phyloP scores from a whole-genome alignment of 2,888 invertebrate genomes.

The Steinernema scapterisci region DNA sequence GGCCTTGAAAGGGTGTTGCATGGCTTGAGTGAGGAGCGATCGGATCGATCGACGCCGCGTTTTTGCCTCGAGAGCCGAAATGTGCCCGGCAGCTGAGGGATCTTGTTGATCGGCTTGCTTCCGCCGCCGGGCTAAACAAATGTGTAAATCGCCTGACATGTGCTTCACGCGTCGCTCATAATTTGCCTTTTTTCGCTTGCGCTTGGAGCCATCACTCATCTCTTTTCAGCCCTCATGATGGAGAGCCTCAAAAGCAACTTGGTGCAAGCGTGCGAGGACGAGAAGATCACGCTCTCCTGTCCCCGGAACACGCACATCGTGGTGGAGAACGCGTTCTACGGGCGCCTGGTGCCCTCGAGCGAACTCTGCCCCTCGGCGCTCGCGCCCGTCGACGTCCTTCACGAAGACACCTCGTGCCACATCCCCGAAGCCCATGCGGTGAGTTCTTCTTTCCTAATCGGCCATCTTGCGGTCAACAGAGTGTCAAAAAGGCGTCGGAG shows the following conservation, averaged over 20 bases:
- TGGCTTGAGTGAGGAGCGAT: neutral
- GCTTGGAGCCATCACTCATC: neutral
- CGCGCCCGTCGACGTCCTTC: slow-evolving; percentile 35
- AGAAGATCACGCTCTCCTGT: slow-evolving; percentile 83
- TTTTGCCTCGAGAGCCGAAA: no score
- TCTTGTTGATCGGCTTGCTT: neutral
- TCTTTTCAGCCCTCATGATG: slow-evolving; percentile 80
- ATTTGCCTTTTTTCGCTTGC: neutral
- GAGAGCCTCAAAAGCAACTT: slow-evolving; percentile 89
- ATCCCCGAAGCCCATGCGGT: slow-evolving; percentile 64
- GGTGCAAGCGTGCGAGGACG: slow-evolving; percentile 88
- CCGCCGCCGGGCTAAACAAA: slow-evolving; percentile 10
- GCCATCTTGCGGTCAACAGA: slow-evolving; percentile 34
- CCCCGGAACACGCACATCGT: slow-evolving; percentile 85
- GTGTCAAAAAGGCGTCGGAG: slow-evolving; percentile 4
- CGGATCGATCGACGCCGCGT: neutral
- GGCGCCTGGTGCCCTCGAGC: slow-evolving; percentile 62
- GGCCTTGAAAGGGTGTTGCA: neutral
- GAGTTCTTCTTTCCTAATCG: slow-evolving; percentile 35
- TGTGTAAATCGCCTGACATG: slow-evolving; percentile 18
- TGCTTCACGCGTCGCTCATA: slow-evolving; percentile 3
- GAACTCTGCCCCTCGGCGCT: slow-evolving; percentile 59
- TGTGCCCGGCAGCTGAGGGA: no score
- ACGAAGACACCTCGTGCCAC: slow-evolving; percentile 61
- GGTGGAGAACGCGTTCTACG: slow-evolving; percentile 64